Evolutionary conservation across 2,797 vertebrate species (phyloP), one percentile per base, ranked within the genome.

Genomic region (Craterocephalus amniculus): DNA sequence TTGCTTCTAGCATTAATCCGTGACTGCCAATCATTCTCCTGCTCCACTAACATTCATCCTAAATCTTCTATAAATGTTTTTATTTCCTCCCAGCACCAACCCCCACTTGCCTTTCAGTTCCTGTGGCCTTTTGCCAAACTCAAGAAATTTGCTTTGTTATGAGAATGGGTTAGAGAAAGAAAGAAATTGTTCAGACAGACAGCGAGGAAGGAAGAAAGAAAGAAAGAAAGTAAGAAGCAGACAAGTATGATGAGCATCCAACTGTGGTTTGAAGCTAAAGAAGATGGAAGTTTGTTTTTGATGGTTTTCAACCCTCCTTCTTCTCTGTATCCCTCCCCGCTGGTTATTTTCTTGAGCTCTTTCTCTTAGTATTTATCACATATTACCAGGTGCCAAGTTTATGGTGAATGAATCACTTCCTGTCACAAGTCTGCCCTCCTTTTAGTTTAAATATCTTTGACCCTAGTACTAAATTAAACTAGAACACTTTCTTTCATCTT

Each of bases 361-460:
- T 73, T 88, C 73, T 78, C 59, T 72, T 36, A 32, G 52, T 49
- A 31, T 77, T 56, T 58, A 74, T 87, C 59, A 67, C 52, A 34
- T 57, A 63, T 79, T 76, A 79, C 62, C 74, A 77, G 48, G 11
- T 81, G 79, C 65, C 67, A 87, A 77, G 36, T 81, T 59, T 77
- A 38, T 67, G 80, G 76, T 81, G 89, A 91, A 87, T 89, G 54
- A 87, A 55, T 87, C 43, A 78, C 74, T 87, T 89, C 85, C 88
- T 88, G 76, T 84, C 70, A 86, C 72, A 1, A 79, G 75, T 77
- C 67, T 58, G 38, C 67, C 64, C 55, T 24, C 59, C 31, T 63
- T 74, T 80, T 83, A 54, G 77, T 79, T 81, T 56, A 74, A 76
- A 79, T 57, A 57, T 77, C 63, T 76, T 35, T 63, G 73, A 80